A percentile compares a stretch with the other conserved stretches of the same genome.
Evolutionary conservation across 1,140 invertebrate species (phyloP).

Genomic region (Magallana gigas): DNA sequence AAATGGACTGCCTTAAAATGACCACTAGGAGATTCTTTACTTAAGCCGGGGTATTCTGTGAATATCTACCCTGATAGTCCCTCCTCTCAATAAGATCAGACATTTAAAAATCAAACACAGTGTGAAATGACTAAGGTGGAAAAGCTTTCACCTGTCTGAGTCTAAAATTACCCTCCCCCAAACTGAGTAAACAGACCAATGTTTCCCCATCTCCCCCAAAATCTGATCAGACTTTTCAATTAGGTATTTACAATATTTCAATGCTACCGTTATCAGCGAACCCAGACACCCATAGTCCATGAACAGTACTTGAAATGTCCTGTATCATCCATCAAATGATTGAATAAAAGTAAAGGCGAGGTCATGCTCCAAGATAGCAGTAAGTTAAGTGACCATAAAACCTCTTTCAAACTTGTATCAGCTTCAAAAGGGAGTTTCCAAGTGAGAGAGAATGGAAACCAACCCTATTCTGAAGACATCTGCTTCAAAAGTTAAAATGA

Average conservation of each 20-base stretch:
- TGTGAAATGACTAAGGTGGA: slow-evolving; percentile 10
- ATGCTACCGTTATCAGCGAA: neutral
- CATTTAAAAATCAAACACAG: neutral
- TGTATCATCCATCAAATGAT: neutral
- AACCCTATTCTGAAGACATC: slow-evolving; percentile 13
- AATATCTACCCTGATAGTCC: slow-evolving; percentile 1
- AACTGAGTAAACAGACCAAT: neutral
- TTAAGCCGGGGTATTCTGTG: neutral
- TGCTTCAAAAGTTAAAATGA: slow-evolving; percentile 25
- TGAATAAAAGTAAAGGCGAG: neutral
- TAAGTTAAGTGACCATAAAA: slow-evolving; percentile 24
- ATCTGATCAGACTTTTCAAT: neutral
- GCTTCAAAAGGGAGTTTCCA: slow-evolving; percentile 28
- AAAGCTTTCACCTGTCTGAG: neutral
- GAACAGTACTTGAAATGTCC: neutral
- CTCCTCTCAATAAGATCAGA: neutral
- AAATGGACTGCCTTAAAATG: neutral
- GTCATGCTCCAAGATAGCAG: neutral
- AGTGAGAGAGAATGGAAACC: neutral
- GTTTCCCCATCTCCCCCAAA: neutral
- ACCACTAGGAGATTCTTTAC: neutral
- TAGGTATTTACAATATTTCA: slow-evolving; percentile 15
- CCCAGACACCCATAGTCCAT: neutral
- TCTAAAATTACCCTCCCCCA: neutral
- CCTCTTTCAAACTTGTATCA: slow-evolving; percentile 2